These are phyloP conservation scores for Lasius platythorax DNA, from an alignment of 2,888 invertebrate genomes.

Conservation along the genomic window DNA sequence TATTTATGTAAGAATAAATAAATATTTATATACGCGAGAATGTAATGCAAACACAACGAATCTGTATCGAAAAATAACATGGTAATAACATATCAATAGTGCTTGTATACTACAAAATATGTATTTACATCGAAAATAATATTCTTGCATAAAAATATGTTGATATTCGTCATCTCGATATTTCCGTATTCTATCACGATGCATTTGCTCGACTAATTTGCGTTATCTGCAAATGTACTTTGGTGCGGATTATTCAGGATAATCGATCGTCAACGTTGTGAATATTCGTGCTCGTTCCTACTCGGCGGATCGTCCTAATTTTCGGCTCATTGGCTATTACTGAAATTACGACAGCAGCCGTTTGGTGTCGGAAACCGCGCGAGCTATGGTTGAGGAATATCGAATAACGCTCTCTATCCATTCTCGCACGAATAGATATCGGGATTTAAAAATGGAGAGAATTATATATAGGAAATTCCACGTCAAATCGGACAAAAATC, in stretches of 20 bases:
- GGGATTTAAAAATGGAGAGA: background rate
- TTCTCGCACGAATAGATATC: background rate
- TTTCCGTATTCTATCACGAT: background rate
- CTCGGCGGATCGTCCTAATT: constrained; percentile 34
- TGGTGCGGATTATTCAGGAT: constrained; percentile 35
- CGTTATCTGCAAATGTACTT: constrained; percentile 30
- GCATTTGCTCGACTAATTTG: background rate
- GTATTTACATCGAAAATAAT: background rate
- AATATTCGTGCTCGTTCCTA: constrained; percentile 27
- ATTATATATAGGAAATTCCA: background rate
- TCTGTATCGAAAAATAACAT: background rate
- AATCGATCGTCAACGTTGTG: constrained; percentile 34
- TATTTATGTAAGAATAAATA: constrained; percentile 24
- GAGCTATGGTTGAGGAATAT: constrained; percentile 15
- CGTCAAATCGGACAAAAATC: no score
- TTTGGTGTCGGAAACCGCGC: constrained; percentile 37
- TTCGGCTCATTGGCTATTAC: constrained; percentile 53
- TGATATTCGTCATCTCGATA: background rate
- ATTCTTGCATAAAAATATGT: background rate
- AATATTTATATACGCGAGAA: background rate
- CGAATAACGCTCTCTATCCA: background rate
- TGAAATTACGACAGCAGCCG: constrained; percentile 25
- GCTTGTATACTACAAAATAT: constrained; percentile 3
- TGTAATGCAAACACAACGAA: background rate
- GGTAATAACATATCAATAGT: background rate